Conservation (phyloP, 1,140 invertebrate genomes). For the Bombus consobrinus region DNA sequence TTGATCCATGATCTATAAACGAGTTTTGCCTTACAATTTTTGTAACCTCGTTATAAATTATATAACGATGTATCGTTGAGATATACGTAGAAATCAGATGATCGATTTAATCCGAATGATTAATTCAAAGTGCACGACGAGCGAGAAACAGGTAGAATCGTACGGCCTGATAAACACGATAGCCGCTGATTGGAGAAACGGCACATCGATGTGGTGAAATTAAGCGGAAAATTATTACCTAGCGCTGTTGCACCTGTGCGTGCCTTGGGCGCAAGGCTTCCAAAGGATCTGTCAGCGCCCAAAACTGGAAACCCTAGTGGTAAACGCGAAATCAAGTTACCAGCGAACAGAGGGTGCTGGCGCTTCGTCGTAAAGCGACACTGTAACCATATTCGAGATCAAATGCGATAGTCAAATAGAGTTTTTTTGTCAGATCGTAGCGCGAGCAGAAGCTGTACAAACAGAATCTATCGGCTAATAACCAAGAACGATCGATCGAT, state of each 20-base stretch:
- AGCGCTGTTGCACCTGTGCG: too few relatives aligned
- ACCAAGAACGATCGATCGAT: constrained; percentile 15
- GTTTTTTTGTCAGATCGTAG: background rate
- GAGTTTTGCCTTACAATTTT: background rate
- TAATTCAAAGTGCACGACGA: background rate
- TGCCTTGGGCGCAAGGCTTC: background rate
- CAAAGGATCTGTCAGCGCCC: background rate
- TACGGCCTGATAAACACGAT: background rate
- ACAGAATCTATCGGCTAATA: constrained; percentile 32
- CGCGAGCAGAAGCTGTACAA: background rate
- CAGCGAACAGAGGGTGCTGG: background rate
- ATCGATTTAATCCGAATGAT: background rate
- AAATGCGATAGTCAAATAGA: constrained; percentile 15
- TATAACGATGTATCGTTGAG: background rate
- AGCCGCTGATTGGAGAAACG: background rate
- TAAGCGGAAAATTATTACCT: constrained; percentile 42
- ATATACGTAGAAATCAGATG: background rate
- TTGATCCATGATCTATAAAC: background rate
- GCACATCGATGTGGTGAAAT: constrained; percentile 14
- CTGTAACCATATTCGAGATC: constrained; percentile 34
- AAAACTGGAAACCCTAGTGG: background rate
- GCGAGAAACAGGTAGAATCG: background rate
- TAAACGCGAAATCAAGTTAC: constrained; percentile 28
- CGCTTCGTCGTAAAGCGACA: background rate
- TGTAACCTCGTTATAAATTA: background rate